Base-by-base conservation (phyloP, 2,113 vertebrate species). In the Labeo catla region DNA sequence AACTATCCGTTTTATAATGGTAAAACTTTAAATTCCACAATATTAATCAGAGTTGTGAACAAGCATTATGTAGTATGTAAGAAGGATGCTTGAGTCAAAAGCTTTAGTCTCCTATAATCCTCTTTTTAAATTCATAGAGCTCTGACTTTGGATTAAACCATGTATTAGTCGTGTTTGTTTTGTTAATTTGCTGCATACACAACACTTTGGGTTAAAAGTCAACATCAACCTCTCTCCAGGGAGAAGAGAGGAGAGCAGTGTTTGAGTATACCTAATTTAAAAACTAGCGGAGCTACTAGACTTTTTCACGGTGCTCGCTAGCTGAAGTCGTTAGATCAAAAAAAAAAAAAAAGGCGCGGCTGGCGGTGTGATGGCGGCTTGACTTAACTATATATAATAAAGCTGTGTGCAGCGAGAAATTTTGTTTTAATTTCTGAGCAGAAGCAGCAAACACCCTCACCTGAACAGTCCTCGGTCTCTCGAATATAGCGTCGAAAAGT, bases 121-220 rank as follows among this genome's bases (percentile, higher is more conserved):
- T 78, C 52, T n/a, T 21, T 39, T 59, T 78, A 77, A 13, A 8
- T 77, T 77, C 28, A 76, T 15, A 54, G 10, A 57, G 50, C 50
- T 57, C 12, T 36, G 52, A 12, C 9, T 79, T 59, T 36, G 8
- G 13, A 57, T 57, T 61, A 61, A 39, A 61, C 34, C 8, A 36
- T 79, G 34, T 13, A 59, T 34, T 21, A 59, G 16, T 28, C 16
- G 23, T 59, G 54, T 79, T 79, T 79, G 77, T 43, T 79, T 61
- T 45, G 77, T 79, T 61, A n/a, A 79, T 61, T 61, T 79, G 19
- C 76, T 61, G 9, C 36, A 7, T 78, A 43, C 49, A 36, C 12
- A 8, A 57, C 16, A 43, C 50, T 77, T 79, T 59, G 36, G 36
- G 34, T 59, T 61, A 11, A 79, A 70, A 70, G 13, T 59, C 11